Base-by-base conservation (phyloP, 2,888 invertebrate genomes). In the Rugalucina vietnamica region DNA sequence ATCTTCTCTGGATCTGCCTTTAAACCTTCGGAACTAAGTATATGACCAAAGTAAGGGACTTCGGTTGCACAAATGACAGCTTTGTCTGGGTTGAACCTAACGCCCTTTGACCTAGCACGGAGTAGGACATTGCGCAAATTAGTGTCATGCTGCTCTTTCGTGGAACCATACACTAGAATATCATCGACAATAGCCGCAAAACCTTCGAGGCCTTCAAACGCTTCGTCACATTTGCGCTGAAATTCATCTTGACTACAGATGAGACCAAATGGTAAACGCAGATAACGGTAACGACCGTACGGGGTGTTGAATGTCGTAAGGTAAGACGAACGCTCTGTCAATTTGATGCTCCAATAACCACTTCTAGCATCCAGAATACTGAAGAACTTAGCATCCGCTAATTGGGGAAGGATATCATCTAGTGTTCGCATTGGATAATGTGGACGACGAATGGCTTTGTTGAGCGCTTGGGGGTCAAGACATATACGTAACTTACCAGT, bases 221-320 rank as follows among this genome's bases (percentile, higher is more conserved):
- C 39, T 54, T 86, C 75, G 57, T 80, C 54, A 24, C 70, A 24
- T 50, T 80, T 73, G 39, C 71, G 39, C 29, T 85, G 73, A 37
- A 85, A 85, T 8, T 80, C 60, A 21, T 89, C 83, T 12, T 65
- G 74, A 8, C 81, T 50, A 29, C 57, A 73, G 0, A 34, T 70
- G 14, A 85, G 54, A 1, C 87, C 83, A 73, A 87, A 87, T 1
- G 88, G 86, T 24, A 89, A 36, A 24, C 89, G 21, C n/a, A 80
- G 34, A 37, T 29, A 88, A 4, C 83, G 43, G 57, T 88, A 86
- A 21, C 88, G 54, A 3, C 88, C 82, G 65, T 78, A 87, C 0
- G 85, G 87, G 8, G 81, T 88, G 70, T 77, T 84, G 50, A 89
- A 87, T 29, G 88, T 88, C 1, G 79, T 79, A 3, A 89, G 76